Base-by-base conservation (phyloP, 2,888 invertebrate species). In the Pristionchus mayeri region DNA sequence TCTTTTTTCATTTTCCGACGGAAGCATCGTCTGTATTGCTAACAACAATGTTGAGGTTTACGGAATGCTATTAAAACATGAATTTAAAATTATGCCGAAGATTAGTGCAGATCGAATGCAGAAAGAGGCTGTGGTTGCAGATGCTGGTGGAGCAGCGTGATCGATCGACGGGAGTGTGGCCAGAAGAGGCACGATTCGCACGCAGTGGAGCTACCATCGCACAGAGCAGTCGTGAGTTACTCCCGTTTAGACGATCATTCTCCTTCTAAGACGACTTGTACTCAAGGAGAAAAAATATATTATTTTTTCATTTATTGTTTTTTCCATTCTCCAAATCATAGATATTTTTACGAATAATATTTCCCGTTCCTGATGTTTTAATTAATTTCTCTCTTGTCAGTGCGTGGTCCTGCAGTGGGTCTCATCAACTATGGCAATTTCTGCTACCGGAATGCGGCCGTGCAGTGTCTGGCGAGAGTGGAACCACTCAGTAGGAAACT, bases 401-500 rank as follows among this genome's bases (percentile, higher is more conserved):
- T 54, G 9, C 82, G 82, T n/a, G 82, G 82, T 82, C 63, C 82
- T 50, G 96, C 96, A 27, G 97, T 97, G 0, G 97, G 97, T 0
- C 94, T 97, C 48, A 97, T 96, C 93, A 97, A 97, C 93, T 94
- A 97, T 63, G 97, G 91, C n/a, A 97, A 97, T 94, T 97, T 97
- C 0, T 97, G 97, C 93, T 97, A 97, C 93, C 96, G 97, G 96
- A 97, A 97, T 94, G 96, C 97, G 0, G 97, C 97, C 1, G 93
- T 97, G 30, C 97, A 97, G 93, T 95, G 96, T 78, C 86, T 90
- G 34, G 89, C 90, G 1, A 83, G 89, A 81, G 89, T 80, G 54
- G 80, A 80, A 2, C 89, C 89, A 0, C 80, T 89, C 21, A 89
- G 88, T 21, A 87, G 88, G 76, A 87, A 85, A 37, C 83, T 89